A percentile compares a stretch with the other conserved stretches of the same genome.
These are phyloP conservation scores for Thymelicus lineola DNA, from an alignment of 2,888 invertebrate species.

Conservation along the genomic window DNA sequence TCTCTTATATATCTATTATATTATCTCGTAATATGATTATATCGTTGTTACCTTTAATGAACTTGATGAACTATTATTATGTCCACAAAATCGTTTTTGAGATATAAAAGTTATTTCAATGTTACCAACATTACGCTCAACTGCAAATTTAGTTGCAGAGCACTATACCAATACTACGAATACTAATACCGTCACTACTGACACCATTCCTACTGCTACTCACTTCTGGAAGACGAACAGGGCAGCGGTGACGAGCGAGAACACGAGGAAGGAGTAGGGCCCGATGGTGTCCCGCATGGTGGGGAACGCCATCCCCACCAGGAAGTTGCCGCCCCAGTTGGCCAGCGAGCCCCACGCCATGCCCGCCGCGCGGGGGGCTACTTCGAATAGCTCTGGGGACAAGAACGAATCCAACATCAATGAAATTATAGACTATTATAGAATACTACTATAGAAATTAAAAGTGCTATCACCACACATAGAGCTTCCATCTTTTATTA, in stretches of 20 bases:
- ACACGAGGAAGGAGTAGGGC: conserved; percentile 91
- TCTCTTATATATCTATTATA: no score
- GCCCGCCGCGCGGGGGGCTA: conserved; percentile 92
- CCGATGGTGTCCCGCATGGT: conserved; percentile 86
- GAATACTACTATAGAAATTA: no score
- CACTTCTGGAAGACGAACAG: conserved; percentile 87
- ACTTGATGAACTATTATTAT: no score
- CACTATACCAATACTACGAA: background rate
- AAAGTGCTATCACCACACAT: no score
- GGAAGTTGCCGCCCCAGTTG: conserved; percentile 95
- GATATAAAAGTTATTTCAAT: no score
- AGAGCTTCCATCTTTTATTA: no score
- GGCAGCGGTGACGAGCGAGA: conserved; percentile 83
- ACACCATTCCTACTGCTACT: conserved; percentile 40
- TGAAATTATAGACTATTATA: background rate
- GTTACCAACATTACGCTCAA: no score
- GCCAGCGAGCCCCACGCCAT: conserved; percentile 94
- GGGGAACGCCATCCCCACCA: conserved; percentile 93
- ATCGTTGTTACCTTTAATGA: no score
- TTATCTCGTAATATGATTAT: no score
- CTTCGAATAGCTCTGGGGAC: conserved; percentile 90
- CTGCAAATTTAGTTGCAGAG: no score
- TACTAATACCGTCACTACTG: no score
- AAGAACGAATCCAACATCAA: background rate
- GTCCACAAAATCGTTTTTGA: no score